A percentile compares a stretch with the other conserved stretches of the same genome.
These are phyloP conservation scores for Oedothorax gibbosus DNA, from an alignment of 1,140 invertebrate species.

Conservation along the genomic window DNA sequence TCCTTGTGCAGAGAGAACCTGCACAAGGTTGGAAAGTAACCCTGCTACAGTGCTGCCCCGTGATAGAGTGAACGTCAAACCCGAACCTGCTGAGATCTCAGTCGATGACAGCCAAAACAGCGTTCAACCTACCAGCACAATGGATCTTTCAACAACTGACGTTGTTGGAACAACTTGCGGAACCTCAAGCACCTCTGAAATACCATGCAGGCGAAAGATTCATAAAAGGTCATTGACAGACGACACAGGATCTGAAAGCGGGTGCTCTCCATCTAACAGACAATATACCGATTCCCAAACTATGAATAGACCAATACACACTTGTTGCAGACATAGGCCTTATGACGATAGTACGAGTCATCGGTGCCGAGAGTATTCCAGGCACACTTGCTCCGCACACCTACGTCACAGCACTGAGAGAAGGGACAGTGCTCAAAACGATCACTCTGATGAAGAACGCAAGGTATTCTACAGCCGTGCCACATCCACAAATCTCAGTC, in stretches of 20 bases:
- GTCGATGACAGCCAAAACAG: constrained; percentile 56
- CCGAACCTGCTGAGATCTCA: constrained; percentile 46
- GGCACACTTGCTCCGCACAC: constrained; percentile 38
- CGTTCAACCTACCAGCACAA: constrained; percentile 47
- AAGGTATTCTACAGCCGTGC: constrained; percentile 51
- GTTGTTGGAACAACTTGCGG: constrained; percentile 49
- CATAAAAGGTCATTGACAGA: constrained; percentile 37
- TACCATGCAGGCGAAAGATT: constrained; percentile 22
- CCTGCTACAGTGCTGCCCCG: not conserved
- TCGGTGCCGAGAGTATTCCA: constrained; percentile 30
- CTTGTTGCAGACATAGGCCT: constrained; percentile 30
- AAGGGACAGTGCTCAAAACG: constrained; percentile 41
- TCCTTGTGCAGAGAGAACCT: constrained; percentile 10
- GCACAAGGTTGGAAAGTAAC: not conserved
- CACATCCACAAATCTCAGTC: constrained; percentile 39
- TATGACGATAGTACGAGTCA: constrained; percentile 30
- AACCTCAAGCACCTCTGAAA: constrained; percentile 11
- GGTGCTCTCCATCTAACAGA: constrained; percentile 31
- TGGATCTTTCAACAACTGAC: constrained; percentile 45
- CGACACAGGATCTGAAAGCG: constrained; percentile 24
- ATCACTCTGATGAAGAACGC: constrained; percentile 51
- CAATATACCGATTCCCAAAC: constrained; percentile 20
- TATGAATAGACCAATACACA: constrained; percentile 5
- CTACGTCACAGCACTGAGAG: constrained; percentile 15
- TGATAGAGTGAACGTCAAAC: constrained; percentile 34